Conservation (phyloP, 2,797 vertebrate species). For the Acropternis orthonyx region DNA sequence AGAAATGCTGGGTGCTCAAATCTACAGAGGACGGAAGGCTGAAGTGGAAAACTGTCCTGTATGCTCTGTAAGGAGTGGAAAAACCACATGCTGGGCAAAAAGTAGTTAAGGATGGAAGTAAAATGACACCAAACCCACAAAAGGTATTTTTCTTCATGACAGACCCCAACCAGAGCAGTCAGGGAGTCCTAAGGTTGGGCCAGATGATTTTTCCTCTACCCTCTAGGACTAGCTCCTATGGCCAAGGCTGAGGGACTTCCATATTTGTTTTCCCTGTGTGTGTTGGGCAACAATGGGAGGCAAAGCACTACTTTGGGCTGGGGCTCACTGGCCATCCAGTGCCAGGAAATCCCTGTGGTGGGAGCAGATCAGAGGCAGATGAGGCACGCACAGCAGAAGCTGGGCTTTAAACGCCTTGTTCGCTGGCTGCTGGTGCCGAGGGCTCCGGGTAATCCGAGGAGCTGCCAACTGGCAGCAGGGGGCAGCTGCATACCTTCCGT, state of each 20-base stretch:
- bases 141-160: background rate
- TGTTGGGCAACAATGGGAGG: background rate
- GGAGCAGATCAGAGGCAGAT: background rate
- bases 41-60: background rate
- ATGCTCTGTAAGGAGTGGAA: background rate
- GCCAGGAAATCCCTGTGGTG: background rate
- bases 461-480: background rate
- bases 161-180: background rate
- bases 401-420: background rate
- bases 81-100: background rate
- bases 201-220: background rate
- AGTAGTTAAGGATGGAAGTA: background rate
- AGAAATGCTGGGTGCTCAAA: background rate
- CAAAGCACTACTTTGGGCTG: background rate
- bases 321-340: background rate
- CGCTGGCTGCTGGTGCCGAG: accelerated
- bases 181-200: background rate
- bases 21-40: background rate
- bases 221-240: background rate
- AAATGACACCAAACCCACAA: background rate
- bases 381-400: background rate
- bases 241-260: background rate
- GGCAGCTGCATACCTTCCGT: background rate
- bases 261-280: background rate
- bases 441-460: background rate